phyloP scores from a whole-genome alignment of 2,888 invertebrate genomes.

The Phengaris alcon region DNA sequence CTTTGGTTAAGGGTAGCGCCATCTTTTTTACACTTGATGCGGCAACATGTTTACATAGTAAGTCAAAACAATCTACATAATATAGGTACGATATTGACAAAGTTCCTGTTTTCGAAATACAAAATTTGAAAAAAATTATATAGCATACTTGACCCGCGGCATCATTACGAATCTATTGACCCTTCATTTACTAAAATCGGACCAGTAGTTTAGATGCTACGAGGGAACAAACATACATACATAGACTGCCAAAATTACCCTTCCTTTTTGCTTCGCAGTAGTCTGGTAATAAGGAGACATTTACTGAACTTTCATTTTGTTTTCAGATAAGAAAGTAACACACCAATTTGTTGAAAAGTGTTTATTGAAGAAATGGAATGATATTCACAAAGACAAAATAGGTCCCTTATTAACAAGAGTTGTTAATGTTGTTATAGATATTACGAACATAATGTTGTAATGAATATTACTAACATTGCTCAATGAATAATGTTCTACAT shows the following conservation, averaged over 20 bases:
- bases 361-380: slow-evolving; percentile 60
- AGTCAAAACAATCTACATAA: slow-evolving; percentile 25
- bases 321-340: slow-evolving; percentile 50
- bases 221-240: no score
- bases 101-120: no score
- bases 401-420: slow-evolving; percentile 63
- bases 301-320: not conserved
- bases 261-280: no score
- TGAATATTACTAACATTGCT: not conserved
- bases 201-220: no score
- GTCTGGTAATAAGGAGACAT: no score
- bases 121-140: no score
- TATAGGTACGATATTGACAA: no score
- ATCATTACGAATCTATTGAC: no score
- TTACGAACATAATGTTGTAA: slow-evolving; percentile 44
- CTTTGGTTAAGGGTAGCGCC: slow-evolving; percentile 64
- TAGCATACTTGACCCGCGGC: no score
- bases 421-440: slow-evolving; percentile 61
- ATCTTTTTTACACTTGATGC: slow-evolving; percentile 70
- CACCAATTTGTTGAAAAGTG: slow-evolving; percentile 64
- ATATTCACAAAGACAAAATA: slow-evolving; percentile 58
- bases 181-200: no score
- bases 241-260: no score
- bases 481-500: no score
- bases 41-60: slow-evolving; percentile 58